These are phyloP conservation scores for Ptilonorhynchus violaceus DNA, from an alignment of 2,113 vertebrate species.

Conservation along the genomic window DNA sequence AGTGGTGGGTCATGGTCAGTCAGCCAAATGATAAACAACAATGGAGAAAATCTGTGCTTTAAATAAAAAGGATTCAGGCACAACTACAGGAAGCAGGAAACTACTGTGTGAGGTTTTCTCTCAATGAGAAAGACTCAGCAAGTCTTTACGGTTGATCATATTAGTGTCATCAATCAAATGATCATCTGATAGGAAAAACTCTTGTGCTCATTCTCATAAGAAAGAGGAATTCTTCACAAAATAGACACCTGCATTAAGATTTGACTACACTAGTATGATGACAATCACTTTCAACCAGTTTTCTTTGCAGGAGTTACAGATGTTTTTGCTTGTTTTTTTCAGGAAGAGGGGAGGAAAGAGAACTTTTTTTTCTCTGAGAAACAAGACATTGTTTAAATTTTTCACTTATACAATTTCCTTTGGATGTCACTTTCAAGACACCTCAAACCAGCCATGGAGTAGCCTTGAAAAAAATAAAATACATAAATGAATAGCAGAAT, in stretches of 20 bases:
- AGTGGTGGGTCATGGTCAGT: not conserved
- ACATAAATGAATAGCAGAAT: not conserved
- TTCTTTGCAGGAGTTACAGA: not conserved
- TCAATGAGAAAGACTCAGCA: not conserved
- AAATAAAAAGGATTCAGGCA: not conserved
- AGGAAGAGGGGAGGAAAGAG: not conserved
- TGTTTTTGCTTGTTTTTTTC: not conserved
- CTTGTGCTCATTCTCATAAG: not conserved
- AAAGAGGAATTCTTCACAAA: not conserved
- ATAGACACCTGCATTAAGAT: not conserved
- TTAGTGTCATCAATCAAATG: not conserved
- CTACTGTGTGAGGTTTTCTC: not conserved
- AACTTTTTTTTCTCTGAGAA: not conserved
- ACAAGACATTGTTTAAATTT: not conserved
- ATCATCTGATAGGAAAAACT: not conserved
- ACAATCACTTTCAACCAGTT: not conserved
- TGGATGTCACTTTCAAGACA: not conserved
- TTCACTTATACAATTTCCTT: not conserved
- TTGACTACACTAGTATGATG: not conserved
- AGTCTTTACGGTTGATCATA: not conserved
- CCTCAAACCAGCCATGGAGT: not conserved
- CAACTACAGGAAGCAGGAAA: not conserved
- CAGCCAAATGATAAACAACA: not conserved
- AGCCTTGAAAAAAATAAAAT: not conserved
- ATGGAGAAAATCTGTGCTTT: not conserved